These are phyloP conservation scores for Eutolmus rufibarbis DNA, from an alignment of 2,888 invertebrate genomes.

Conservation along the genomic window DNA sequence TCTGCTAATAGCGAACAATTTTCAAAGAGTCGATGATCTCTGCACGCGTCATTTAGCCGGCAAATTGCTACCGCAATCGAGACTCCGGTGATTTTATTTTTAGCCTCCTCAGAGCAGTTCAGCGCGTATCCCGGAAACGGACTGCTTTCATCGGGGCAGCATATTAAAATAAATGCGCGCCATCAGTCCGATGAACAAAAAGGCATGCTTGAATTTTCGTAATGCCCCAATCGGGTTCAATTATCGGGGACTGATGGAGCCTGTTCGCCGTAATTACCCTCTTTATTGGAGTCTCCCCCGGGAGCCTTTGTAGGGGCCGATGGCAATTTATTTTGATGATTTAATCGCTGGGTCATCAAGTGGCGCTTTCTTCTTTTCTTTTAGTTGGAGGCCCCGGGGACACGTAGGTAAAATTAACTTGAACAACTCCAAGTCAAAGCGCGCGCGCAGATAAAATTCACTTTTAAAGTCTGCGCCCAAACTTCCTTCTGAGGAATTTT, in stretches of 20 bases:
- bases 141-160: neutral
- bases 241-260: neutral
- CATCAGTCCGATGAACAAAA: neutral
- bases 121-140: neutral
- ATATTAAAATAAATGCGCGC: neutral
- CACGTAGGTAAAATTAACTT: neutral
- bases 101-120: neutral
- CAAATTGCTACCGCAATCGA: neutral
- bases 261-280: neutral
- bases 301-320: neutral
- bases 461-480: neutral
- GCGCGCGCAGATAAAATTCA: neutral
- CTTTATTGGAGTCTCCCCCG: neutral
- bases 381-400: neutral
- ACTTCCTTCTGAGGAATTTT: neutral
- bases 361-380: slow-evolving; percentile 28
- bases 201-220: neutral
- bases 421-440: neutral
- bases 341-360: slow-evolving; percentile 16
- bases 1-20: neutral
- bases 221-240: neutral
- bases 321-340: slow-evolving; percentile 23
- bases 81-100: neutral
- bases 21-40: neutral
- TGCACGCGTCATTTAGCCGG: neutral